Evolutionary conservation across 2,888 invertebrate genomes (phyloP), one percentile per base, ranked within the genome.

Genomic region (Meteorus colon): DNA sequence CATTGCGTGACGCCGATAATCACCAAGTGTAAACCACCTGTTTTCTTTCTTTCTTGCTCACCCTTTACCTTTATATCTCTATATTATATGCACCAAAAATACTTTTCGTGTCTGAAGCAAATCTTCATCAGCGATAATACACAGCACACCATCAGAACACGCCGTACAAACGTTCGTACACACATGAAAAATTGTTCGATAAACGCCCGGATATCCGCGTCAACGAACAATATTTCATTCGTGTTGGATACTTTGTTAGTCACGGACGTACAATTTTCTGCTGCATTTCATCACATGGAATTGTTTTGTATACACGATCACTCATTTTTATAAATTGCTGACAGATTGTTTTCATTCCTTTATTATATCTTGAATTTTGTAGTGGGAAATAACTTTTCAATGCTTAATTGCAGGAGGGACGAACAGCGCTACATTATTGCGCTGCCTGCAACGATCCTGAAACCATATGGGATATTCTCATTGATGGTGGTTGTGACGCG

Each of bases 341-440:
- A 19, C 19, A 55, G n/a, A n/a, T 48, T 16, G 16, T 16, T 48
- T 4, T n/a, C 4, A 48, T n/a, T n/a, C 16, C 4, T 5, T 48
- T 2, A 16, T 48, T 12, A 27, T 27, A 10, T 24, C 14, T 19
- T 27, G 12, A 24, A 24, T 27, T 27, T 8, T 60, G 27, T 27
- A 14, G 4, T 48, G 5, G n/a, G 16, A 48, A 48, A n/a, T 14
- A 4, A 55, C 8, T 6, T 55, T 6, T 6, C 4, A 62, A 62
- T 31, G 2, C 1, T 16, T 29, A 3, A 34, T 29, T 83, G 34
- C 81, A 94, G 94, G 93, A 94, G 82, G 93, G 93, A 45, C 88
- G 94, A 80, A 94, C 93, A 1, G 92, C 94, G 2, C 90, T 94
- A 75, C 94, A 94, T 85, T 95, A 94, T 85, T 92, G 93, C 51